Evolutionary conservation across 2,888 invertebrate genomes (phyloP), one percentile per base, ranked within the genome.

Genomic region (Strigamia transsilvanica): DNA sequence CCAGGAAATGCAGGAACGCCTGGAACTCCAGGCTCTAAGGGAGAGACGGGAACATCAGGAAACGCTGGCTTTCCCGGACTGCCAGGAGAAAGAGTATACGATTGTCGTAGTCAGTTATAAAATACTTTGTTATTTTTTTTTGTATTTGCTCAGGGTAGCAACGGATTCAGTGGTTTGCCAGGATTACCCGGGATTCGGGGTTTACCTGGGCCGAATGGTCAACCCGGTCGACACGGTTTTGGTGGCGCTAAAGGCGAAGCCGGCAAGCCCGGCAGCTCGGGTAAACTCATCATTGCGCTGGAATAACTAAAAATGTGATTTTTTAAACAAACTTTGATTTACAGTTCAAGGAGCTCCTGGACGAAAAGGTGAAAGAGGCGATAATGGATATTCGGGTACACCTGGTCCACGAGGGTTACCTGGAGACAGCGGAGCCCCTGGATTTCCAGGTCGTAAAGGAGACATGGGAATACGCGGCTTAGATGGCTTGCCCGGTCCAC

Each of bases 231-330:
- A 10, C 66, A 80, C n/a, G 84, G 84, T 9, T 41, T 27, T 46
- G 5, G 18, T 18, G 80, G 80, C 1, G 2, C 2, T 13, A 42
- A 41, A 38, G 80, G 80, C 10, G 41, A 7, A n/a, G 41, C 80
- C 2, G 95, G 96, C 15, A 92, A 91, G 0, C 85, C 86, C 0
- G 94, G 96, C 2, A 89, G 90, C 0, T 90, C 90, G 82, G 86
- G 86, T 46, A 46, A 46, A 13, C 15, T 1, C 12, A 15, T 46
- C 46, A 15, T 15, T 4, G 10, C 6, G 6, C 2, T 38, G 6
- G 4, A 46, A 10, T 46, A 46, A 46, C 13, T 15, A 46, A 12
- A 46, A 12, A 46, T 46, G 1, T 15, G 12, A 46, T 46, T 46
- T 0, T 34, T 10, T 38, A 38, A 38, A 9, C 0, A 38, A 38